These are phyloP conservation scores for Laupala kohalensis DNA, from an alignment of 1,140 invertebrate species.

Conservation along the genomic window DNA sequence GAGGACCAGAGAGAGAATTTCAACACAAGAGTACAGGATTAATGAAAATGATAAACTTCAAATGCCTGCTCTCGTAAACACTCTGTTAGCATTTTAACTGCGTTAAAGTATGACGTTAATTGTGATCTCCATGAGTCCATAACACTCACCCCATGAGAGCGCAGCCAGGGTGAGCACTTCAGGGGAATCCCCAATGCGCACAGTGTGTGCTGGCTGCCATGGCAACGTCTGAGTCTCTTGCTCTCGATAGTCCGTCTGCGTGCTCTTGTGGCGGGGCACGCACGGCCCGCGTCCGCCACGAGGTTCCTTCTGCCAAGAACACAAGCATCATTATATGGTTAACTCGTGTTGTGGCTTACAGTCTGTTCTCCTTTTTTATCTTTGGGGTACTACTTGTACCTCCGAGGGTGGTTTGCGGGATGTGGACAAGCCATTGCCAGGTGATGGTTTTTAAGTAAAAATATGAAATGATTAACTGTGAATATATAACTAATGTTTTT, in stretches of 20 bases:
- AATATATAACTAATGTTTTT: too few relatives aligned
- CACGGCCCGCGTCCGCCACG: background rate
- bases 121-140: background rate
- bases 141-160: slow-evolving; percentile 40
- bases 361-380: too few relatives aligned
- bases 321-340: too few relatives aligned
- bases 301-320: too few relatives aligned
- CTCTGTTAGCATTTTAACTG: background rate
- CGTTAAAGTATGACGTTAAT: background rate
- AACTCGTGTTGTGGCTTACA: too few relatives aligned
- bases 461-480: too few relatives aligned
- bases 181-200: slow-evolving; percentile 33
- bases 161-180: slow-evolving; percentile 47
- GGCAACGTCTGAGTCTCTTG: slow-evolving; percentile 62
- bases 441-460: too few relatives aligned
- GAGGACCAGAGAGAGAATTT: too few relatives aligned
- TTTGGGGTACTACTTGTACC: too few relatives aligned
- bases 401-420: too few relatives aligned
- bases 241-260: slow-evolving; percentile 61
- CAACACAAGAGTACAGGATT: too few relatives aligned
- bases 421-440: too few relatives aligned
- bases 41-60: background rate
- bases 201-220: slow-evolving; percentile 51
- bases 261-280: slow-evolving; percentile 18
- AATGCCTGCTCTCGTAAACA: background rate